A percentile compares a stretch with the other conserved stretches of the same genome.
Conservation (phyloP, 2,113 vertebrate genomes). For the Eulacestoma nigropectus region DNA sequence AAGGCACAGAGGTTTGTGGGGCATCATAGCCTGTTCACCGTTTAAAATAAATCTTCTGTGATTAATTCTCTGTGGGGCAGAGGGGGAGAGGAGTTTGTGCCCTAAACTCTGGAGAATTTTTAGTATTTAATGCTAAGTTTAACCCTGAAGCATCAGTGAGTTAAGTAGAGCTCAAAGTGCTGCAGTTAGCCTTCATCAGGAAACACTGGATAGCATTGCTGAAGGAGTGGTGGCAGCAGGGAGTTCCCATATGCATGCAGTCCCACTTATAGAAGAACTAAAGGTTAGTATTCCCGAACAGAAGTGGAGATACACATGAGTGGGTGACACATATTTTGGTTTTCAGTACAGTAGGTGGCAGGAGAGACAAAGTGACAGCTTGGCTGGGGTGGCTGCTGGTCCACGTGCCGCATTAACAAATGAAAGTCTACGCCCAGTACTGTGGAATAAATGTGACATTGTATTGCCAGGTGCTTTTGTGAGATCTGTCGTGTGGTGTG, state of each 20-base stretch:
- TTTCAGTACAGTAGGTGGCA: constrained; percentile 22
- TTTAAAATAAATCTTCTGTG: neutral
- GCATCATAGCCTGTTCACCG: accelerated
- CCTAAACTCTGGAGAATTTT: neutral
- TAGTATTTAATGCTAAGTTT: neutral
- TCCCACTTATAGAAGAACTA: neutral
- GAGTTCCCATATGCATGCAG: neutral
- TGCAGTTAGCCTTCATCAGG: neutral
- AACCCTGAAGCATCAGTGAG: neutral
- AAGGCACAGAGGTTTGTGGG: neutral
- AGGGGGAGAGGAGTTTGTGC: neutral
- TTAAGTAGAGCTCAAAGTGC: neutral
- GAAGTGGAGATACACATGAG: neutral
- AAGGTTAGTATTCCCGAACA: neutral
- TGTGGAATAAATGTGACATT: neutral
- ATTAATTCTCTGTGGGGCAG: neutral
- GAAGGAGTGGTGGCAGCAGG: neutral
- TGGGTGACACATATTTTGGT: neutral
- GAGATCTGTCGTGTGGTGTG: neutral
- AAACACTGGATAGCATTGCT: neutral
- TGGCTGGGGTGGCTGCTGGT: neutral
- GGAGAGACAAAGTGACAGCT: neutral
- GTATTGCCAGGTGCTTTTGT: neutral
- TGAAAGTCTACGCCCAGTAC: neutral
- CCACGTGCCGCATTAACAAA: neutral